Evolutionary conservation across 2,113 vertebrate genomes (phyloP).

Genomic region (Columbina picui): DNA sequence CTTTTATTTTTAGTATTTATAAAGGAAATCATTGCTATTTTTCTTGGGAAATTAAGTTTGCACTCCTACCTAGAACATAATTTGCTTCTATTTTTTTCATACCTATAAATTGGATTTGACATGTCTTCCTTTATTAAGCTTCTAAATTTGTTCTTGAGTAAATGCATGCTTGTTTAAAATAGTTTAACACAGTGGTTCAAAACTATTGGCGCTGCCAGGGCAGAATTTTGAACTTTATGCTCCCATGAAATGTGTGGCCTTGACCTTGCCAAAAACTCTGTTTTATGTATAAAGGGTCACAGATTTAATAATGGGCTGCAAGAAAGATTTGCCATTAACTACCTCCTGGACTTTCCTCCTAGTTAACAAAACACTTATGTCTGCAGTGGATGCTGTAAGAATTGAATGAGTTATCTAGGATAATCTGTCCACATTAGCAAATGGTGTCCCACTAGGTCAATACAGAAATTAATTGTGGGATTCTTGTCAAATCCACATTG

Average conservation of each 20-base stretch:
- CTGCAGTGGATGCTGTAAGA: conserved; percentile 39
- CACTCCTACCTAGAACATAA: conserved; percentile 14
- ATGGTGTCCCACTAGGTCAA: conserved; percentile 76
- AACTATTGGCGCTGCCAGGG: conserved; percentile 26
- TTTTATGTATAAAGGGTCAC: conserved; percentile 73
- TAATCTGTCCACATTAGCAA: conserved; percentile 72
- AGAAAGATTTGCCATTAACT: conserved; percentile 57
- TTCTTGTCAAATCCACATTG: conserved; percentile 77
- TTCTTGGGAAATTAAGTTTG: conserved; percentile 45
- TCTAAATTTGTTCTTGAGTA: conserved; percentile 55
- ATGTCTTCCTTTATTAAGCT: conserved; percentile 55
- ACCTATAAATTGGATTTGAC: conserved; percentile 45
- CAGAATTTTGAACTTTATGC: conserved; percentile 53
- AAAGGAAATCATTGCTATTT: conserved; percentile 32
- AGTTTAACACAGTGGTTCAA: conserved; percentile 11
- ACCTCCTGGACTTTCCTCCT: conserved; percentile 60
- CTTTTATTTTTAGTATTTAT: conserved; percentile 45
- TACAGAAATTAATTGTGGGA: conserved; percentile 78
- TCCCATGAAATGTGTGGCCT: conserved; percentile 54
- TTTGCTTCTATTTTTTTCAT: conserved; percentile 36
- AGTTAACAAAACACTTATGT: conserved; percentile 60
- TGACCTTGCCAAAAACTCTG: conserved; percentile 53
- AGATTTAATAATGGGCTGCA: conserved; percentile 68
- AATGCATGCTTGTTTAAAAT: conserved; percentile 43
- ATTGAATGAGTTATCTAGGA: conserved; percentile 67